These are phyloP conservation scores for Mirounga angustirostris DNA, from an alignment of 2,113 vertebrate species.

Conservation along the genomic window DNA sequence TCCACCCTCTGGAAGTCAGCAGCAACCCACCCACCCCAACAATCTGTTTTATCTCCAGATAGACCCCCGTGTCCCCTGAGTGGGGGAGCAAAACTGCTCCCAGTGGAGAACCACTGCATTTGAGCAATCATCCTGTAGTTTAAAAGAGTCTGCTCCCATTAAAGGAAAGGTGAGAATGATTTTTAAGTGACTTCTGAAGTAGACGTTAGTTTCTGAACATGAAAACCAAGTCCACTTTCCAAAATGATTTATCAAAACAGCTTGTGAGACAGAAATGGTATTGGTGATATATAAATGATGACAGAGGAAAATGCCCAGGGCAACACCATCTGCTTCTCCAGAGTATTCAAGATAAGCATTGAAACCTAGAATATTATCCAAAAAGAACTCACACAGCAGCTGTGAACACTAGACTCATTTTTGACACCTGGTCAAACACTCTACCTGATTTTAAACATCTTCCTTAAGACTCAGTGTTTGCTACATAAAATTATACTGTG, in stretches of 20 bases:
- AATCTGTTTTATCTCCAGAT: background rate
- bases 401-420: background rate
- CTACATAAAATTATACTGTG: background rate
- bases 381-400: background rate
- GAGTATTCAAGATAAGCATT: accelerated
- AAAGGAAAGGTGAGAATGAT: background rate
- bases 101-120: background rate
- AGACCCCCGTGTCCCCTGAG: background rate
- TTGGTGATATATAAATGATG: background rate
- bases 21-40: too few species aligned
- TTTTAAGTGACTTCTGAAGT: background rate
- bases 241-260: background rate
- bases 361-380: background rate
- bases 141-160: background rate
- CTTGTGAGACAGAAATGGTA: background rate
- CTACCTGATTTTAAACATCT: background rate
- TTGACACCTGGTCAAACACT: background rate
- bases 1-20: background rate
- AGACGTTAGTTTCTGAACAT: background rate
- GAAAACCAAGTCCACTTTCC: background rate
- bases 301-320: background rate
- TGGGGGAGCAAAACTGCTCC: too few species aligned
- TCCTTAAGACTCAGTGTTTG: background rate
- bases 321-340: too few species aligned
- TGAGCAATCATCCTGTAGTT: too few species aligned